Evolutionary conservation across 1,140 invertebrate genomes (phyloP).

Genomic region (Euwallacea similis): DNA sequence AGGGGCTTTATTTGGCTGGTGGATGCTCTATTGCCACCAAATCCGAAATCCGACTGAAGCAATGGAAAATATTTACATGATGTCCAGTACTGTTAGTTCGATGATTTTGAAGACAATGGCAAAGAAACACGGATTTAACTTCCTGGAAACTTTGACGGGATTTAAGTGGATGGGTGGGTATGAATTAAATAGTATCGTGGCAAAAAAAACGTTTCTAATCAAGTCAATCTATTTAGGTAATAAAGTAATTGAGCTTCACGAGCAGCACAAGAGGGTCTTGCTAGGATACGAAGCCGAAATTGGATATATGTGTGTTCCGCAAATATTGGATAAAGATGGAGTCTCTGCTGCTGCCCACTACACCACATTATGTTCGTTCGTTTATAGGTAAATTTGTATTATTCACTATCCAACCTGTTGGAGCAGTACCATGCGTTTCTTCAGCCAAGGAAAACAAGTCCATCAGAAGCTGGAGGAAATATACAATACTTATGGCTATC

Average conservation of each 20-base stretch:
- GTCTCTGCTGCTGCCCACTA: slow-evolving; percentile 79
- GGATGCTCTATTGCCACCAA: slow-evolving; percentile 71
- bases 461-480: slow-evolving; percentile 75
- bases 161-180: slow-evolving; percentile 97
- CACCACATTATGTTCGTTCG: slow-evolving; percentile 72
- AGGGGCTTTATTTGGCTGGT: slow-evolving; percentile 93
- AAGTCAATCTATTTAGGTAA: slow-evolving; percentile 58
- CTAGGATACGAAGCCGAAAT: slow-evolving; percentile 95
- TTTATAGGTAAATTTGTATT: slow-evolving; percentile 64
- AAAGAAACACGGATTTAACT: slow-evolving; percentile 78
- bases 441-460: slow-evolving; percentile 71
- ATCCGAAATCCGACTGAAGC: slow-evolving; percentile 56
- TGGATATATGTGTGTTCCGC: slow-evolving; percentile 90
- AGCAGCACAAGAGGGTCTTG: slow-evolving; percentile 73
- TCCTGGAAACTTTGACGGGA: slow-evolving; percentile 93
- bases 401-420: too few relatives aligned
- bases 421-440: slow-evolving; percentile 62
- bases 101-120: slow-evolving; percentile 90
- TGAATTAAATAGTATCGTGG: background rate
- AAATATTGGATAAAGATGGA: slow-evolving; percentile 94
- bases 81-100: slow-evolving; percentile 95
- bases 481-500: slow-evolving; percentile 84
- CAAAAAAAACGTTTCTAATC: background rate
- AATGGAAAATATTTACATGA: slow-evolving; percentile 70
- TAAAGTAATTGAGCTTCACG: slow-evolving; percentile 71